Base-by-base conservation (phyloP, 2,888 invertebrate genomes). In the Stenolophus ochropezus region DNA sequence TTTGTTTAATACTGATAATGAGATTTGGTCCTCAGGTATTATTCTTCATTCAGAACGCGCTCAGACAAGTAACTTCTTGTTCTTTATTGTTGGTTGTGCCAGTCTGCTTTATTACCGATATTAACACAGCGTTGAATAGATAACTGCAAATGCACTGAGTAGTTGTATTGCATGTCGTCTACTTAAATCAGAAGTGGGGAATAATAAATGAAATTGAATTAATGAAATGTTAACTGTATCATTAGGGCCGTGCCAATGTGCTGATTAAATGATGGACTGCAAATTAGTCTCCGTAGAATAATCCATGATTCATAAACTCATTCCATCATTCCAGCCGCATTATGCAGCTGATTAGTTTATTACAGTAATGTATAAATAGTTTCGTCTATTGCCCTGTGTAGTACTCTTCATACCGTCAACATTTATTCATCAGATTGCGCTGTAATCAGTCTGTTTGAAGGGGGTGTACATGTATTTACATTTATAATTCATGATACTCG, bases 241-340 rank as follows among this genome's bases (percentile, higher is more conserved):
- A 51, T 58, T 58, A 21, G 8, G 21, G 18, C 6, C 2, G 61
- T 2, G 21, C 61, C 11, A 21, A 65, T 16, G 33, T 16, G 65
- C 5, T 65, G 65, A 65, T 65, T 65, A 65, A 65, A 65, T 65
- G 33, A 65, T 65, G 33, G 33, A 21, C 65, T 65, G 65, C 8
- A 65, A 65, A 33, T 65, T 1, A 33, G 18, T 65, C 65, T 65
- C 65, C 27, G 33, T 65, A 65, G 65, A 33, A 33, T 65, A 5
- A 65, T 65, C 65, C 33, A 58, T 65, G 65, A 65, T 65, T 65
- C 65, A 65, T 14, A 14, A 65, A 33, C 65, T 33, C 16, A 33
- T 25, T 33, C 16, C 33, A 65, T 14, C 65, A 65, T 65, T 65
- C 8, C 65, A 33, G 18, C 25, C n/a, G 65, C 6, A 65, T 65